Evolutionary conservation across 2,113 vertebrate genomes (phyloP), one percentile per base, ranked within the genome.

Genomic region (Erythrocercus mccallii): DNA sequence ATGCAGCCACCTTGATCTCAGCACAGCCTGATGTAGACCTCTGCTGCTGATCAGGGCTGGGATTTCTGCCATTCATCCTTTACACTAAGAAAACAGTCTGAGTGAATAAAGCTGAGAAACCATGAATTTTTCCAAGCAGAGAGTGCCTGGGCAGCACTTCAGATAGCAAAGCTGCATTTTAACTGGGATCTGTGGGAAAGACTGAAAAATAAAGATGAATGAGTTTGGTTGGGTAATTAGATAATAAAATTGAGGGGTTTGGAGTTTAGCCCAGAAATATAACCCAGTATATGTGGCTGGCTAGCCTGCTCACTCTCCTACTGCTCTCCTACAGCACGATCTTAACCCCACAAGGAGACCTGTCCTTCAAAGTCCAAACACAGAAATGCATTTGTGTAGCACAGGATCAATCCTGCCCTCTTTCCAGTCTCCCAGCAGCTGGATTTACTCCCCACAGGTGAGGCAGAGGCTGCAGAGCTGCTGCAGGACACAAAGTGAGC

Each of bases 181-280:
- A 83, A 90, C 79, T 35, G 45, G 48, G 31, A 45, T 78, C 60
- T 79, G 56, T 38, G 85, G 86, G 76, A 68, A 88, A 88, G 68
- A 51, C 40, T 56, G 88, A 95, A 93, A 93, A 96, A 95, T 90
- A 95, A 91, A 96, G 85, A 92, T 77, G 81, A 94, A 96, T 84
- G 80, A 78, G 47, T 92, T 93, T 31, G 72, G 80, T 60, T 68
- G 56, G 60, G 69, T 88, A 95, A 94, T 92, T 92, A 94, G 76
- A 94, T 88, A 91, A 92, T 95, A 96, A 97, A 96, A 96, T 20
- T 54, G 69, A 86, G 88, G 65, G 69, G 38, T 96, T 70, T 96
- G 96, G 86, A 94, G 48, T 78, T 92, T 42, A 88, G 80, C 88
- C 92, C 77, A 86, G 86, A 72, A 93, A 81, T 71, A 86, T 38